These are phyloP conservation scores for Microctenopoma lineatum DNA, from an alignment of 2,797 vertebrate species.

Conservation along the genomic window DNA sequence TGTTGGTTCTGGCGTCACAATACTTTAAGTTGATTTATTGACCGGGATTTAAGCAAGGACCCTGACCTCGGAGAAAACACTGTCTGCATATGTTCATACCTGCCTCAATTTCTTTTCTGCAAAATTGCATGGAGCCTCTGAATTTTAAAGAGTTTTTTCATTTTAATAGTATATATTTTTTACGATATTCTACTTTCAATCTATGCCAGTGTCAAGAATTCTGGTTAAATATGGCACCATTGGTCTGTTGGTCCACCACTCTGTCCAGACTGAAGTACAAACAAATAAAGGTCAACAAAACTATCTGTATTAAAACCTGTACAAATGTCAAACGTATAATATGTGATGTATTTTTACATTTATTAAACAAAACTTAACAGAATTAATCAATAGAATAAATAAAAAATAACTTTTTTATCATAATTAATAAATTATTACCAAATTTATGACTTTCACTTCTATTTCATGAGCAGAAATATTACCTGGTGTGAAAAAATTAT, in stretches of 20 bases:
- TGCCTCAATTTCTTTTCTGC: not conserved
- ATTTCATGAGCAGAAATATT: too few relatives aligned
- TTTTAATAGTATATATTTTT: not conserved
- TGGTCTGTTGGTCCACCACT: not conserved
- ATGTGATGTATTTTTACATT: too few relatives aligned
- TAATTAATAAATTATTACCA: too few relatives aligned
- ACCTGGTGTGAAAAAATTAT: too few relatives aligned
- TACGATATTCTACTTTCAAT: not conserved
- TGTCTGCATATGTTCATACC: constrained; percentile 20
- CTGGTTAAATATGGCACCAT: too few relatives aligned
- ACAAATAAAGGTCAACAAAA: too few relatives aligned
- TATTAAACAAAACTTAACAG: too few relatives aligned
- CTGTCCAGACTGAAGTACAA: not conserved
- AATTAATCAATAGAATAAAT: too few relatives aligned
- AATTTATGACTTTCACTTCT: too few relatives aligned
- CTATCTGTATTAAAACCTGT: too few relatives aligned
- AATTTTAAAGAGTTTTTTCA: not conserved
- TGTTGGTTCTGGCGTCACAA: constrained; percentile 22
- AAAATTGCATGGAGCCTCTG: not conserved
- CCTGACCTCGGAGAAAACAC: constrained; percentile 5
- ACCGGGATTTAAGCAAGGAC: constrained; percentile 32
- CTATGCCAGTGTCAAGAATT: not conserved
- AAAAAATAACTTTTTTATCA: too few relatives aligned
- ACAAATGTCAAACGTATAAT: too few relatives aligned
- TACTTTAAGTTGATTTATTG: constrained; percentile 64